A percentile compares a stretch with the other conserved stretches of the same genome.
Conservation (phyloP, 2,113 vertebrate genomes). For the Perca schrenkii region DNA sequence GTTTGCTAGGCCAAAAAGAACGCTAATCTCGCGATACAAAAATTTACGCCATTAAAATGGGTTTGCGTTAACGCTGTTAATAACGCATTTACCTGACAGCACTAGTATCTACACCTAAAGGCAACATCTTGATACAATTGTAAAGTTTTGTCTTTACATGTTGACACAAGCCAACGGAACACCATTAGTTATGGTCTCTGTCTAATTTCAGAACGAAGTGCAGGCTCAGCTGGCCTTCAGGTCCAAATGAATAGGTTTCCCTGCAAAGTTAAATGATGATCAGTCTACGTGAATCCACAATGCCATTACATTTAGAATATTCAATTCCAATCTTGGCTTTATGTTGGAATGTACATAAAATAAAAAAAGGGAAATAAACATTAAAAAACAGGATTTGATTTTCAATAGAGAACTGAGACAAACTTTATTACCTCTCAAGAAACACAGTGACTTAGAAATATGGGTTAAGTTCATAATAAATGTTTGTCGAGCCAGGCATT, state of each 20-base stretch:
- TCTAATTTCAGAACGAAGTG: conserved; percentile 7
- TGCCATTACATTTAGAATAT: neutral
- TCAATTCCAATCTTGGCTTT: neutral
- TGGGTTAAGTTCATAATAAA: conserved; percentile 9
- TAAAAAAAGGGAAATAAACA: neutral
- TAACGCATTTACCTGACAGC: too few relatives aligned
- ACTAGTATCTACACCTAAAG: too few relatives aligned
- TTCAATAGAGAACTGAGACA: neutral
- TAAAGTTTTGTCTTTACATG: neutral
- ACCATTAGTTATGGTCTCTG: neutral
- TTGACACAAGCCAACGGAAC: neutral
- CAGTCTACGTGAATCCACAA: neutral
- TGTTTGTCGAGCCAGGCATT: neutral
- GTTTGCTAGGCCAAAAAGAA: too few relatives aligned
- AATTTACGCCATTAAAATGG: too few relatives aligned
- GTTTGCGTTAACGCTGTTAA: too few relatives aligned
- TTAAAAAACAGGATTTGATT: neutral
- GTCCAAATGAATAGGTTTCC: neutral
- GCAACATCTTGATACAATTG: neutral
- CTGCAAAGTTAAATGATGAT: neutral
- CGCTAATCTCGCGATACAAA: too few relatives aligned
- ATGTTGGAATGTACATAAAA: neutral
- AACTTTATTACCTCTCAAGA: neutral
- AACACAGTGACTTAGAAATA: neutral
- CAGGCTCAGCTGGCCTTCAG: conserved; percentile 1